A percentile compares a stretch with the other conserved stretches of the same genome.
Evolutionary conservation across 2,888 invertebrate genomes (phyloP).

Genomic region (Cheilosia urbana): DNA sequence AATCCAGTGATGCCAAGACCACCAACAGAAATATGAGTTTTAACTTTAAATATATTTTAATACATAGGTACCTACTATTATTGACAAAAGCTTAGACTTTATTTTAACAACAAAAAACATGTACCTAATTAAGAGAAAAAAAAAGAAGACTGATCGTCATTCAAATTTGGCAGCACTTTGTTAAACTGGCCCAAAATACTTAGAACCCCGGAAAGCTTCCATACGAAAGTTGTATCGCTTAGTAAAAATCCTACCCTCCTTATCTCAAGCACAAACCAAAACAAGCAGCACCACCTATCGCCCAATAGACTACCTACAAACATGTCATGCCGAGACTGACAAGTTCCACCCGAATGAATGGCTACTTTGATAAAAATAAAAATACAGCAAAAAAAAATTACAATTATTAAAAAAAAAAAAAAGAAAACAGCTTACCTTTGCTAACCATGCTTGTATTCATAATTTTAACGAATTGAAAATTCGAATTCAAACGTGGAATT

Average conservation of each 20-base stretch:
- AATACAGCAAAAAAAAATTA: not conserved
- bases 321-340: not conserved
- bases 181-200: constrained; percentile 12
- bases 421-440: constrained; percentile 39
- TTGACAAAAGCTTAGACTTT: not conserved
- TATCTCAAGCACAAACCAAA: not conserved
- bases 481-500: not conserved
- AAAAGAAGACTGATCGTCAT: not conserved
- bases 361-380: not conserved
- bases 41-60: no score
- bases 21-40: no score
- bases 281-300: constrained; percentile 27
- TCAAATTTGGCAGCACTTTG: constrained; percentile 33
- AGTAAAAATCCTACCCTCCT: constrained; percentile 24
- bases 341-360: constrained; percentile 26
- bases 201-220: not conserved
- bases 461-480: constrained; percentile 10
- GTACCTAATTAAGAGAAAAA: no score
- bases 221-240: not conserved
- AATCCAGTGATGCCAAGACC: no score
- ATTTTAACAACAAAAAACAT: not conserved
- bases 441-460: constrained; percentile 41
- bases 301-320: not conserved
- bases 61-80: no score
- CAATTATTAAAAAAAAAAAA: not conserved